Evolutionary conservation across 2,888 invertebrate species (phyloP).

Genomic region (Acronicta psi): DNA sequence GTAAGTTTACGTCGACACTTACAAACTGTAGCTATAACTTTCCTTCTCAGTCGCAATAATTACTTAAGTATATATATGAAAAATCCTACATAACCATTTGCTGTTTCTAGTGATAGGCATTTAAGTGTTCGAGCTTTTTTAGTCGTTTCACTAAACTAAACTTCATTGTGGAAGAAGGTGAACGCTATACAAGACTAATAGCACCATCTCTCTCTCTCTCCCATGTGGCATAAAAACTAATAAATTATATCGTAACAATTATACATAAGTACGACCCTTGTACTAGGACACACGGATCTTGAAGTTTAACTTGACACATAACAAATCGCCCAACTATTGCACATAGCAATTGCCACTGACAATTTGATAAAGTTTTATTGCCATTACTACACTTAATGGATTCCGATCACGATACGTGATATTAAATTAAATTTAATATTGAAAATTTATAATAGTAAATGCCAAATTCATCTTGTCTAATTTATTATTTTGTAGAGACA

Average conservation of each 20-base stretch:
- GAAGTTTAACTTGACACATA: conserved; percentile 19
- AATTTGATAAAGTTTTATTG: conserved; percentile 43
- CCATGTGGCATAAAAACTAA: too few species aligned
- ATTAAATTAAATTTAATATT: conserved; percentile 20
- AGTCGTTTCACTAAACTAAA: too few species aligned
- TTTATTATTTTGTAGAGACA: neutral
- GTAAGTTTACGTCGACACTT: too few species aligned
- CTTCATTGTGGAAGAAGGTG: too few species aligned
- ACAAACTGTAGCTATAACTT: too few species aligned
- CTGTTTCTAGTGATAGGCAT: too few species aligned
- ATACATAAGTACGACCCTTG: neutral
- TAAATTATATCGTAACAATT: neutral
- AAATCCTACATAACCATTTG: too few species aligned
- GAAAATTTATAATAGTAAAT: conserved; percentile 16
- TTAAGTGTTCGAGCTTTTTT: too few species aligned
- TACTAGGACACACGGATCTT: conserved; percentile 38
- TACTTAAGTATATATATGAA: too few species aligned
- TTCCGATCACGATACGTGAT: conserved; percentile 29
- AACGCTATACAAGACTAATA: too few species aligned
- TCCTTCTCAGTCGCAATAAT: too few species aligned
- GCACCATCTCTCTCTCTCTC: too few species aligned
- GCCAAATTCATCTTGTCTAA: neutral
- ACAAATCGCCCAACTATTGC: conserved; percentile 39
- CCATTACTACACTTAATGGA: conserved; percentile 28
- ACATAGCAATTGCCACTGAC: conserved; percentile 27